Conservation (phyloP, 2,888 invertebrate species). For the Magallana nippona region DNA sequence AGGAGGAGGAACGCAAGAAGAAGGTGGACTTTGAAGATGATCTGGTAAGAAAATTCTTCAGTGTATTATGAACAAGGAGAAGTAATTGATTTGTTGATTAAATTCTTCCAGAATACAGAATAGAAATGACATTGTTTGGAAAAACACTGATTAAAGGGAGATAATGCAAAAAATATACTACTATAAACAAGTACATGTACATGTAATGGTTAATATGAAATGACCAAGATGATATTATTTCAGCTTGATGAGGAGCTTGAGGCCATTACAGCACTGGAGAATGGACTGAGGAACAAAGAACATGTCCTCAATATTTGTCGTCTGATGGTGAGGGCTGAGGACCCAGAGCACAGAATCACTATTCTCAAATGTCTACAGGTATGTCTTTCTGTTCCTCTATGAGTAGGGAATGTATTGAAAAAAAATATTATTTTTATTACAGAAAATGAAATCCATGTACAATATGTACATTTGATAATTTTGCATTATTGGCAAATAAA, state of each 20-base stretch:
- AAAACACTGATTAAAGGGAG: conserved; percentile 2
- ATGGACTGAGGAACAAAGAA: conserved; percentile 89
- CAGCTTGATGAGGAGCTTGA: conserved; percentile 94
- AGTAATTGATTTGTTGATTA: too few relatives aligned
- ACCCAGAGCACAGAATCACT: conserved; percentile 85
- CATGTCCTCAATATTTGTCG: conserved; percentile 94
- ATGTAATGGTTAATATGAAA: background rate
- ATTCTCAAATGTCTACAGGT: conserved; percentile 88
- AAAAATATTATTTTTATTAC: too few relatives aligned
- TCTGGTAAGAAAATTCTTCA: conserved; percentile 33
- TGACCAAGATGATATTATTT: conserved; percentile 49
- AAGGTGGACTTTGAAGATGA: conserved; percentile 84
- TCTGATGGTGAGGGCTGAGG: conserved; percentile 94
- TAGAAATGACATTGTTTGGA: background rate
- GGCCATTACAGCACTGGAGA: conserved; percentile 87
- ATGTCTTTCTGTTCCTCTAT: conserved; percentile 35
- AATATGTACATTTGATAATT: too few relatives aligned
- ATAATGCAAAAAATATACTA: background rate
- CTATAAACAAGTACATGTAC: too few relatives aligned
- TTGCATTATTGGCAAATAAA: too few relatives aligned
- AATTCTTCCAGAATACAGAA: background rate
- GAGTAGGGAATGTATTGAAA: too few relatives aligned
- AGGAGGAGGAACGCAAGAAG: conserved; percentile 80
- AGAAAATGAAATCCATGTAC: too few relatives aligned
- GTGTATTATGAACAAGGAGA: background rate